These are phyloP conservation scores for Drosophila varians DNA, from an alignment of 1,140 invertebrate species.

Conservation along the genomic window DNA sequence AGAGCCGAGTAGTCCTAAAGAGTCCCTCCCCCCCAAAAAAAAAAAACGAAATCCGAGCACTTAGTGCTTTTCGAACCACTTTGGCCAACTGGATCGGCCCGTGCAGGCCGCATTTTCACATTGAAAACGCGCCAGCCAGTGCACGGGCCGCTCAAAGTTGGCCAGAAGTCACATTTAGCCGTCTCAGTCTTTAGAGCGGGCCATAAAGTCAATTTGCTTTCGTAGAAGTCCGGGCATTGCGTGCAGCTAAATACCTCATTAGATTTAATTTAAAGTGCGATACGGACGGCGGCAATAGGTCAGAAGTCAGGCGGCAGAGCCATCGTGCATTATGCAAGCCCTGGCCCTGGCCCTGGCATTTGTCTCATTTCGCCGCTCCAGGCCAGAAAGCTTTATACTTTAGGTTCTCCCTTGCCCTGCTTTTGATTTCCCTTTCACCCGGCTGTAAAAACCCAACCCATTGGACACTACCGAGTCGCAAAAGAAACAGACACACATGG, in stretches of 20 bases:
- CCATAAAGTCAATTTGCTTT: constrained; percentile 65
- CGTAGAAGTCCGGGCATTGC: constrained; percentile 59
- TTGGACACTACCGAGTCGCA: constrained; percentile 14
- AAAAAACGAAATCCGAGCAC: constrained; percentile 30
- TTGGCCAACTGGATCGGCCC: not conserved
- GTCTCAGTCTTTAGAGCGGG: constrained; percentile 3
- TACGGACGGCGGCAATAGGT: constrained; percentile 26
- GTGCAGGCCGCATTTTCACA: constrained; percentile 71
- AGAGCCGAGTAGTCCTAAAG: constrained; percentile 26
- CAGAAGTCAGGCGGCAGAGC: constrained; percentile 12
- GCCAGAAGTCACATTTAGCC: constrained; percentile 11
- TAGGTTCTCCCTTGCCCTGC: constrained; percentile 31
- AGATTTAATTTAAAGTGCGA: constrained; percentile 70
- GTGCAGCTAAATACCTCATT: constrained; percentile 81
- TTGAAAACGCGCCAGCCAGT: constrained; percentile 64
- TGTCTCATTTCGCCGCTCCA: constrained; percentile 16
- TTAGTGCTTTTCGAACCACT: constrained; percentile 50
- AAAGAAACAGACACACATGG: not conserved
- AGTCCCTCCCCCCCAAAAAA: not conserved
- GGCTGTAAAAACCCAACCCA: too few relatives aligned
- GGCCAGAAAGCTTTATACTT: constrained; percentile 54
- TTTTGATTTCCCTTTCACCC: constrained; percentile 24
- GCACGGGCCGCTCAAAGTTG: constrained; percentile 33
- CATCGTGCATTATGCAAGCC: constrained; percentile 41
- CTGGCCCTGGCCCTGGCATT: constrained; percentile 35